Evolutionary conservation across 2,888 invertebrate species (phyloP), one percentile per base, ranked within the genome.

Genomic region (Euplexia lucipara): DNA sequence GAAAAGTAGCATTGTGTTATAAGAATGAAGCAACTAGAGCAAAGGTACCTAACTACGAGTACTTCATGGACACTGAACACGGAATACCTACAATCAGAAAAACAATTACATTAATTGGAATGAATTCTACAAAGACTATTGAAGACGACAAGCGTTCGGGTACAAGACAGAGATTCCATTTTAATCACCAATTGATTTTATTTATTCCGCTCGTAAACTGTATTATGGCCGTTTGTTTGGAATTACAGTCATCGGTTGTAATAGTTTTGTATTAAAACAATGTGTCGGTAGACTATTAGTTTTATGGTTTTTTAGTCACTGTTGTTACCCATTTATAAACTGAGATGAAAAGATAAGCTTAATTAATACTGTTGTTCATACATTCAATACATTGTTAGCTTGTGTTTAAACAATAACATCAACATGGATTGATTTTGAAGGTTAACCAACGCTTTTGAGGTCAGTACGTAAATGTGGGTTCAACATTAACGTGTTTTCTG

Each of bases 151-250:
- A 58, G 22, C 51, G 18, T 59, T 44, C n/a, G n/a, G 49, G 42
- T 26, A 64, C 57, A 49, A 66, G 63, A 63, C 48, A 59, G 63
- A 60, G 54, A 61, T 51, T 70, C 39, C 22, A 75, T 61, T 61
- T 56, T 66, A 70, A 69, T 69, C 39, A 57, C 53, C 64, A 42
- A 79, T 67, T 66, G 67, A 75, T 70, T 80, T 69, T 51, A 71
- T 74, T 83, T 78, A 75, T 74, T 71, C 35, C 58, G 30, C 37
- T 75, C 83, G 72, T 83, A 77, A 83, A 81, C 22, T 72, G 56
- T 75, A 54, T 61, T 74, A 72, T 54, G 16, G 70, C 41, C 66
- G 52, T 79, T 70, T 77, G 67, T 72, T n/a, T 69, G 42, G 54
- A 47, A 69, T 57, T 70, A 53, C 58, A 48, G 64, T 56, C 47